Conservation (phyloP, 2,113 vertebrate genomes). For the Cavia aperea region DNA sequence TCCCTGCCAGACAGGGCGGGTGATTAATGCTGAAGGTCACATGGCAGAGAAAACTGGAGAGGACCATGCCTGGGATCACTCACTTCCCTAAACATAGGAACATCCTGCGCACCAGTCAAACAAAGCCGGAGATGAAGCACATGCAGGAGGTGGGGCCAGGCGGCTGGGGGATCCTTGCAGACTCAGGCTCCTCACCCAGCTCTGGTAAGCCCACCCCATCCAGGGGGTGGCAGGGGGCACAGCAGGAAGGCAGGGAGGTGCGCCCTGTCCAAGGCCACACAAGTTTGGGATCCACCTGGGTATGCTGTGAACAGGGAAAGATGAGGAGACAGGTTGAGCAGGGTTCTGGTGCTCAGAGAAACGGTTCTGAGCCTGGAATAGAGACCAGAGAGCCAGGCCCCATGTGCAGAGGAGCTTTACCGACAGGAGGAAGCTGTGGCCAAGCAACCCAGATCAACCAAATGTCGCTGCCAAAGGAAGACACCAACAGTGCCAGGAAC, state of each 20-base stretch:
- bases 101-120: slow-evolving; percentile 11
- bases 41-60: background rate
- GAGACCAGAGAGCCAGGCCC: background rate
- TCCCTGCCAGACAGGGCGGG: background rate
- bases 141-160: background rate
- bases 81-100: background rate
- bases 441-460: rapidly evolving
- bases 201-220: rapidly evolving
- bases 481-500: rapidly evolving
- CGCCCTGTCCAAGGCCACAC: background rate
- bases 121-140: background rate
- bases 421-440: background rate
- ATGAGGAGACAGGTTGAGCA: rapidly evolving
- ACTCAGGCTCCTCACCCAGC: background rate
- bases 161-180: background rate
- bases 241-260: background rate
- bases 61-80: background rate
- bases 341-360: rapidly evolving
- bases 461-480: background rate
- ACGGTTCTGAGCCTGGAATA: background rate
- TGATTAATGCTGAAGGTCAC: slow-evolving; percentile 5
- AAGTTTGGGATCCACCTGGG: no score
- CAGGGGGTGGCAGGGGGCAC: rapidly evolving
- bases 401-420: slow-evolving; percentile 21
- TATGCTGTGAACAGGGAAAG: rapidly evolving